Conservation (phyloP, 1,140 invertebrate species). For the Venturia canescens region DNA sequence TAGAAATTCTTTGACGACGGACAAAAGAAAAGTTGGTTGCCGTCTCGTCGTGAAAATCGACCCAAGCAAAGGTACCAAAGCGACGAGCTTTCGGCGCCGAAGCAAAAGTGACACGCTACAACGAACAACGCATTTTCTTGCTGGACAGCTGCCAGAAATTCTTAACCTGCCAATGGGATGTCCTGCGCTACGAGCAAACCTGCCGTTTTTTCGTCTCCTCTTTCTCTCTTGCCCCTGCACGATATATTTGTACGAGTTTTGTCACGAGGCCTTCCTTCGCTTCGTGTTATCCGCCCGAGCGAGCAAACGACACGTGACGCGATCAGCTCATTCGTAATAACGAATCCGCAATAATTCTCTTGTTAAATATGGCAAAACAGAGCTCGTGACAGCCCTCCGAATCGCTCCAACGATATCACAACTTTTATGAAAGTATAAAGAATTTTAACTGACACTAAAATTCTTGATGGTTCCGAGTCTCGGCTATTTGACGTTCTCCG, state of each 20-base stretch:
- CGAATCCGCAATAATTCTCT: too few relatives aligned
- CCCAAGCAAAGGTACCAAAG: background rate
- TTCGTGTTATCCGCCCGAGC: too few relatives aligned
- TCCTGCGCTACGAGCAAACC: background rate
- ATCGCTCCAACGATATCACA: too few relatives aligned
- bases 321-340: too few relatives aligned
- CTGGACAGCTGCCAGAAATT: background rate
- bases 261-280: too few relatives aligned
- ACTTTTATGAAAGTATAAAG: too few relatives aligned
- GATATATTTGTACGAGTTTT: background rate
- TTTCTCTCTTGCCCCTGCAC: background rate
- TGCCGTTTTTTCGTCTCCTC: background rate
- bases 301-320: too few relatives aligned
- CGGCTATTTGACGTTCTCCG: too few relatives aligned
- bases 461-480: too few relatives aligned
- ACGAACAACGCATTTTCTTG: background rate
- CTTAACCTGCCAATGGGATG: constrained; percentile 2
- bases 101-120: background rate
- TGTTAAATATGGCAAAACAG: too few relatives aligned
- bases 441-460: too few relatives aligned
- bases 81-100: background rate
- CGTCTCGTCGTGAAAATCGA: background rate
- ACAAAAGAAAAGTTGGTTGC: background rate
- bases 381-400: too few relatives aligned
- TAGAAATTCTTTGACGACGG: background rate